A percentile compares a stretch with the other conserved stretches of the same genome.
phyloP scores from a whole-genome alignment of 2,888 invertebrate species.

The Yponomeuta sedellus region DNA sequence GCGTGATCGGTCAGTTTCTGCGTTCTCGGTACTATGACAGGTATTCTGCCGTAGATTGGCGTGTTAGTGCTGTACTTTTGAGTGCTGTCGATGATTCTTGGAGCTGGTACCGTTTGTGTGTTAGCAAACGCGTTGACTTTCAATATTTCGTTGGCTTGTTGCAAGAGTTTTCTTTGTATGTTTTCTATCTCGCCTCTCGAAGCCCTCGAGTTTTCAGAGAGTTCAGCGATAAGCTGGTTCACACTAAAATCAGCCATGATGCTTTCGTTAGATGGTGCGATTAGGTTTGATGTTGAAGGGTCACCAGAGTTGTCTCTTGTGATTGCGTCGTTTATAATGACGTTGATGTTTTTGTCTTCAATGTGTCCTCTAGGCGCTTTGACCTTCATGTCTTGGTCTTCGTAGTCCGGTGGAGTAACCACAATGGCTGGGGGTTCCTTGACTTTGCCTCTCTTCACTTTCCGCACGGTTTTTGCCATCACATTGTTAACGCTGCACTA shows the following conservation, averaged over 20 bases:
- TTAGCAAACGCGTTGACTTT: slow-evolving; percentile 67
- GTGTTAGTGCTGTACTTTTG: slow-evolving; percentile 49
- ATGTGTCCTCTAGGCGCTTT: slow-evolving; percentile 33
- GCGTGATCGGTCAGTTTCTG: slow-evolving; percentile 23
- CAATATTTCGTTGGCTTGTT: slow-evolving; percentile 68
- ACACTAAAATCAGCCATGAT: slow-evolving; percentile 61
- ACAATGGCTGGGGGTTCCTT: slow-evolving; percentile 57
- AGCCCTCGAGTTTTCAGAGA: slow-evolving; percentile 63
- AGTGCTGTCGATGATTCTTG: slow-evolving; percentile 50
- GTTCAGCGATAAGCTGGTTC: slow-evolving; percentile 61
- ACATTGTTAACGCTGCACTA: slow-evolving; percentile 67
- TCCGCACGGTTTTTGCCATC: slow-evolving; percentile 83
- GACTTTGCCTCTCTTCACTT: slow-evolving; percentile 81
- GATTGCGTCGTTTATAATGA: slow-evolving; percentile 21
- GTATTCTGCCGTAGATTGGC: slow-evolving; percentile 55
- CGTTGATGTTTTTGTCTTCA: slow-evolving; percentile 15
- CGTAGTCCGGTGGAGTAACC: slow-evolving; percentile 49
- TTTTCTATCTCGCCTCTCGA: slow-evolving; percentile 65
- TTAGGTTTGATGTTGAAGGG: slow-evolving; percentile 26
- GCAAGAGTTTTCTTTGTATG: slow-evolving; percentile 60
- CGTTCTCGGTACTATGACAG: slow-evolving; percentile 39
- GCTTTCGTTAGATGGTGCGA: slow-evolving; percentile 21
- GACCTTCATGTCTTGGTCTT: slow-evolving; percentile 50
- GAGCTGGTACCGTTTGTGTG: slow-evolving; percentile 38
- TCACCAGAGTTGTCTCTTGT: neutral